Percentiles rank a stretch among this genome's conserved stretches.
phyloP scores from a whole-genome alignment of 2,888 invertebrate genomes.

The Busseola fusca region DNA sequence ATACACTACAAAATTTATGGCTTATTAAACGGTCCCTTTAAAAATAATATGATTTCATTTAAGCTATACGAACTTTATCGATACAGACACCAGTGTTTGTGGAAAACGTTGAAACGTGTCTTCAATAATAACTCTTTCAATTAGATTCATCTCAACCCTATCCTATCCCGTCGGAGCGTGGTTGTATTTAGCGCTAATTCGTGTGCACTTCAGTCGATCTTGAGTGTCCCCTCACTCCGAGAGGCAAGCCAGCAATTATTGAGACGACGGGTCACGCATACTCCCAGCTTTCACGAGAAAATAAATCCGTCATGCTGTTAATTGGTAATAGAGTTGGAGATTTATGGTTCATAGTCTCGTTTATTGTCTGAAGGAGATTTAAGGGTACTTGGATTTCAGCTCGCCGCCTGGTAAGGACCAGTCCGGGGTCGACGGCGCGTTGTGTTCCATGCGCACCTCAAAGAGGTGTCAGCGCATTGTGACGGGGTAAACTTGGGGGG shows the following conservation, averaged over 20 bases:
- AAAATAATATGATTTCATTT: background rate
- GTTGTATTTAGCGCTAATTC: constrained; percentile 47
- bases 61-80: background rate
- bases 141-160: constrained; percentile 4
- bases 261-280: constrained; percentile 28
- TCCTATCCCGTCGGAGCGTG: background rate
- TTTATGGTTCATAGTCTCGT: constrained; percentile 5
- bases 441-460: too few species aligned
- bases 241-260: constrained; percentile 43
- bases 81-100: background rate
- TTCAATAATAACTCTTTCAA: background rate
- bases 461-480: too few species aligned
- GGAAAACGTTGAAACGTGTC: background rate
- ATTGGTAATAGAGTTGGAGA: constrained; percentile 24
- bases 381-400: background rate
- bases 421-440: too few species aligned
- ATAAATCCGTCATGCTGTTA: constrained; percentile 40
- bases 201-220: constrained; percentile 50
- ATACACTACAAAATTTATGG: too few species aligned
- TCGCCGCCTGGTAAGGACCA: too few species aligned
- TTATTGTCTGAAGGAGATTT: background rate
- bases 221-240: constrained; percentile 37
- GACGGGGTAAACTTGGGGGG: too few species aligned
- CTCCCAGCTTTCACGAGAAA: constrained; percentile 28
- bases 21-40: background rate